These are phyloP conservation scores for Microctenopoma steveboyesi DNA, from an alignment of 2,797 vertebrate species.

Conservation along the genomic window DNA sequence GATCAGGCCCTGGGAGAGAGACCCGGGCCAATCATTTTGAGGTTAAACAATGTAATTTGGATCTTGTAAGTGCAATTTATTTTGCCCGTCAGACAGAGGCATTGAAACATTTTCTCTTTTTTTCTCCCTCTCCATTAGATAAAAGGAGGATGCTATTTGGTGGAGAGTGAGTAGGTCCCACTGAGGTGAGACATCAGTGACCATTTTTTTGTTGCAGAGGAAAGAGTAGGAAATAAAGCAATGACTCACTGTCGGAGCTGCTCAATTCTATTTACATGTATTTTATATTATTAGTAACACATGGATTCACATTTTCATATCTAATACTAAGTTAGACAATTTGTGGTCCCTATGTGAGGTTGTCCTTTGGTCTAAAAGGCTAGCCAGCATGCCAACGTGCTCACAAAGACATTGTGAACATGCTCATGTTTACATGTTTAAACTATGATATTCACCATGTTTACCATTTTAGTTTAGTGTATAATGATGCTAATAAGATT, in stretches of 20 bases:
- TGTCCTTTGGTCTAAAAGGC: too few species aligned
- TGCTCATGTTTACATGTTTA: neutral
- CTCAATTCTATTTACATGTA: neutral
- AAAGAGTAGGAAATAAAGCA: constrained; percentile 40
- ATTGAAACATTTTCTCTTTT: constrained; percentile 77
- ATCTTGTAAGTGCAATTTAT: constrained; percentile 86
- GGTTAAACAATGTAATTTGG: constrained; percentile 94
- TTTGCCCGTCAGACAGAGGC: constrained; percentile 80
- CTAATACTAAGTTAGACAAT: neutral
- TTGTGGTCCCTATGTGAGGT: neutral
- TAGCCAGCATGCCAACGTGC: neutral
- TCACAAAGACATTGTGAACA: neutral
- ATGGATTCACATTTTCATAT: neutral
- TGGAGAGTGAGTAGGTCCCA: constrained; percentile 47
- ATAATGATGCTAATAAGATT: neutral
- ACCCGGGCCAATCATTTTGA: constrained; percentile 95
- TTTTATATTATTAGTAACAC: neutral
- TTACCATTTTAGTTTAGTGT: neutral
- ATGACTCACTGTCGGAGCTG: constrained; percentile 18
- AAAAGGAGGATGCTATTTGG: constrained; percentile 71
- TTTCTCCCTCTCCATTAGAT: constrained; percentile 51
- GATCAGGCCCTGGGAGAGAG: constrained; percentile 85
- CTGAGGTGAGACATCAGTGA: constrained; percentile 60
- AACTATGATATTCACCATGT: neutral
- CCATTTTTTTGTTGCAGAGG: constrained; percentile 49